Evolutionary conservation across 2,113 vertebrate genomes (phyloP), one percentile per base, ranked within the genome.

Genomic region (Arvicanthis niloticus): DNA sequence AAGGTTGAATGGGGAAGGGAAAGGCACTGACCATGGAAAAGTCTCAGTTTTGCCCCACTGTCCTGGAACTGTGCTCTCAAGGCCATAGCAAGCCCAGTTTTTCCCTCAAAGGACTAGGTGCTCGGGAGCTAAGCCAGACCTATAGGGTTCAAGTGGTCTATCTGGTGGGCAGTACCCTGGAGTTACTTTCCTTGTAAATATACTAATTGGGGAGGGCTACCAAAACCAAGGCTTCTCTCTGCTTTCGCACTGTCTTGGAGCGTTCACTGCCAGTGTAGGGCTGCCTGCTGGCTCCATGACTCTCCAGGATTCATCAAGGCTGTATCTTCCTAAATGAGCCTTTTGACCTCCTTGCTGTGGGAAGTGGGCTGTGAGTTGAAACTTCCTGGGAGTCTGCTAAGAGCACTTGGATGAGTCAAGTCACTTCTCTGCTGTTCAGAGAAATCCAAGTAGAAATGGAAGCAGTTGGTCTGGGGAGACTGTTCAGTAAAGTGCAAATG

Each of bases 181-280:
- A 94, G 93, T 77, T n/a, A 13, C 48, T 48, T 78, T 40, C 37
- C 9, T 16, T 2, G 8, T 67, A 45, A 56, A 29, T 51, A 56
- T 6, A 45, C 12, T 56, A 51, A 13, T 9, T 29, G 42, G 0
- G 6, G 7, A 42, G 13, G 13, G 19, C 1, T 0, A 13, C 37
- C 6, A 45, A 12, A 29, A 60, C 48, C 17, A 22, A 78, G 5
- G 3, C 3, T 62, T 81, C 77, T 73, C 60, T 51, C 62, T 24
- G 24, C 24, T 75, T 68, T 17, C 70, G n/a, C 19, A 8, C 19
- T 3, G 37, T 40, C 85, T 7, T 21, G 58, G 5, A 42, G n/a
- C 21, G 0, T 77, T 62, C 51, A 5, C 58, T 19, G 53, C 60
- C 42, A n/a, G 16, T 85, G 42, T 62, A 2, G 12, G 75, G 68